A percentile compares a stretch with the other conserved stretches of the same genome.
Evolutionary conservation across 2,797 vertebrate genomes (phyloP).

Genomic region (Sebastes hubbsi): DNA sequence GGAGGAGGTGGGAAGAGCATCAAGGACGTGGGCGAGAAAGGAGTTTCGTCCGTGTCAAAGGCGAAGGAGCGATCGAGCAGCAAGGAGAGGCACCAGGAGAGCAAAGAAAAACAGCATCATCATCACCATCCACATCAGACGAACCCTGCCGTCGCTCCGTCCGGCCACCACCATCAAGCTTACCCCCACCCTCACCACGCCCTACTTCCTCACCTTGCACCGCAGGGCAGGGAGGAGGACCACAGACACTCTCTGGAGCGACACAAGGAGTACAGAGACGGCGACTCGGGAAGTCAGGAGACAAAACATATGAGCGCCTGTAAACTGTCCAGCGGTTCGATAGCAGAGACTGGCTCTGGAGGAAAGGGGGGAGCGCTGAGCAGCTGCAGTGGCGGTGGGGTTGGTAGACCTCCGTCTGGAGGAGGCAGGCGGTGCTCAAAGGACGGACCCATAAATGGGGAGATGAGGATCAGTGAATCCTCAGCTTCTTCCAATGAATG

Average conservation of each 20-base stretch:
- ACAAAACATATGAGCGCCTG: constrained; percentile 88
- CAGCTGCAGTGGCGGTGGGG: constrained; percentile 78
- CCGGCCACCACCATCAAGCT: constrained; percentile 74
- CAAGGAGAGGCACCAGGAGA: constrained; percentile 82
- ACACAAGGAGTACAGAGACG: constrained; percentile 89
- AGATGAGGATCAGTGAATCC: constrained; percentile 83
- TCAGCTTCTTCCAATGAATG: constrained; percentile 86
- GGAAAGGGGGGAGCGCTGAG: constrained; percentile 72
- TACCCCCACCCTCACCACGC: constrained; percentile 69
- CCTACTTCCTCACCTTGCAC: constrained; percentile 64
- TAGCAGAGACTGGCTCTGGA: constrained; percentile 71
- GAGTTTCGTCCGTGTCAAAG: constrained; percentile 78
- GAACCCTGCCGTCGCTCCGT: constrained; percentile 35
- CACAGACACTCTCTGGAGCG: constrained; percentile 79
- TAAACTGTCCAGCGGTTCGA: constrained; percentile 81
- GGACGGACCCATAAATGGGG: constrained; percentile 81
- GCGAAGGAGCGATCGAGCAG: constrained; percentile 85
- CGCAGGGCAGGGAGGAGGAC: constrained; percentile 81
- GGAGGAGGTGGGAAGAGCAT: constrained; percentile 79
- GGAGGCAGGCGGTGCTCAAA: constrained; percentile 81
- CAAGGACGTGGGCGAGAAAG: constrained; percentile 76
- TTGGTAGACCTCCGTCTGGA: constrained; percentile 63
- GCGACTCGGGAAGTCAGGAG: constrained; percentile 71
- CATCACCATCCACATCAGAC: constrained; percentile 67
- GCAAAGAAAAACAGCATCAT: constrained; percentile 80